phyloP scores from a whole-genome alignment of 30 jellyfish, hydroid and myxozoan species.

The Hydractinia echinata region DNA sequence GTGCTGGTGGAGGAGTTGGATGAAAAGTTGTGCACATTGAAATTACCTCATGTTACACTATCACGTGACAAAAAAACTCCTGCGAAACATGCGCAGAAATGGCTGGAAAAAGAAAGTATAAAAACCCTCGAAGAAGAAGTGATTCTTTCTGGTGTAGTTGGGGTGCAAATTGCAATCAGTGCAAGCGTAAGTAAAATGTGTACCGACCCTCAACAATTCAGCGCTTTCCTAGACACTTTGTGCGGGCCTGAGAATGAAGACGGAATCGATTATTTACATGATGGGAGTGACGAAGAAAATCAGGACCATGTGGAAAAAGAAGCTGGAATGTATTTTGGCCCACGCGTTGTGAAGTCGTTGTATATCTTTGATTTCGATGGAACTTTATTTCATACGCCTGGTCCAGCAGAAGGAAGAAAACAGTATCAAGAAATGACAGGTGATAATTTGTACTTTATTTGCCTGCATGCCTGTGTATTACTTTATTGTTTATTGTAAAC shows the following conservation, averaged over 20 bases:
- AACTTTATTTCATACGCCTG: slow-evolving; percentile 84
- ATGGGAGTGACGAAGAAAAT: neutral
- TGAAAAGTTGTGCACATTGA: slow-evolving; percentile 39
- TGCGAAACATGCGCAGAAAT: slow-evolving; percentile 2
- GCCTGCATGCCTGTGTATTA: too few species aligned
- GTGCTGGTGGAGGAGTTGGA: slow-evolving; percentile 64
- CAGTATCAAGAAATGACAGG: slow-evolving; percentile 60
- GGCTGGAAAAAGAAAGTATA: neutral
- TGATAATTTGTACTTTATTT: slow-evolving; percentile 3
- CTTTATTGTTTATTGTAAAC: too few species aligned
- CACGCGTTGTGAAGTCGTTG: slow-evolving; percentile 38
- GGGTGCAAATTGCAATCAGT: slow-evolving; percentile 70
- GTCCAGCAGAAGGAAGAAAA: slow-evolving; percentile 71
- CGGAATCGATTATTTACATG: neutral
- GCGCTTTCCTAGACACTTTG: neutral
- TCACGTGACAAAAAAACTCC: slow-evolving; percentile 50
- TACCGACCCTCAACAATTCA: slow-evolving; percentile 32
- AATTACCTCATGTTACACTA: slow-evolving; percentile 76
- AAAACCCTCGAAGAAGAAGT: slow-evolving; percentile 41
- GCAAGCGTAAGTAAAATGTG: slow-evolving; percentile 44
- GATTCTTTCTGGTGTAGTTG: slow-evolving; percentile 67
- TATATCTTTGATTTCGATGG: slow-evolving; percentile 91
- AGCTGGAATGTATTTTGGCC: slow-evolving; percentile 42
- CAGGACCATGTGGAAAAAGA: neutral
- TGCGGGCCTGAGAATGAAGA: neutral